A percentile compares a stretch with the other conserved stretches of the same genome.
phyloP scores from a whole-genome alignment of 2,113 vertebrate genomes.

The Syngnathus typhle region DNA sequence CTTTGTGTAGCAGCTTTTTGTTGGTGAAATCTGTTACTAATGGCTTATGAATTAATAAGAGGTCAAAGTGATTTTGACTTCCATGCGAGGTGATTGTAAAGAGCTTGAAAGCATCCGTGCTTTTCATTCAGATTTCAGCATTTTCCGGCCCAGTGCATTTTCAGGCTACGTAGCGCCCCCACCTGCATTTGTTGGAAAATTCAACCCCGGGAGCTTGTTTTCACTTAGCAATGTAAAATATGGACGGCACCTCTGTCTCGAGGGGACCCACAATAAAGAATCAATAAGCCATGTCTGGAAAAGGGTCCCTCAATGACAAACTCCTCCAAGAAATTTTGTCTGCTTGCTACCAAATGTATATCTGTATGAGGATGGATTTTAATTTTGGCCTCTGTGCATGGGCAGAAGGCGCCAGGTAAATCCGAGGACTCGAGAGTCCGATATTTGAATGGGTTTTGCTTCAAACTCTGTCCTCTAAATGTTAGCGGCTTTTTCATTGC shows the following conservation, averaged over 20 bases:
- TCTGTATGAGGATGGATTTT: no score
- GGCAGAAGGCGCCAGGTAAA: no score
- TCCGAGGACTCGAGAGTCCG: not conserved
- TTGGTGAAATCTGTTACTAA: slow-evolving; percentile 74
- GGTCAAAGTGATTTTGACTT: slow-evolving; percentile 71
- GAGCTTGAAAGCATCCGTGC: slow-evolving; percentile 57
- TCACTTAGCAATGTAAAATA: not conserved
- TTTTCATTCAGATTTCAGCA: slow-evolving; percentile 71
- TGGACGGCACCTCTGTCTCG: not conserved
- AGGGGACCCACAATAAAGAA: not conserved
- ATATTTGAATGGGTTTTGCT: not conserved
- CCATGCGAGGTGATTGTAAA: slow-evolving; percentile 69
- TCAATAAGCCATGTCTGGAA: no score
- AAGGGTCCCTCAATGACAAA: not conserved
- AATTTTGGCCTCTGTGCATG: no score
- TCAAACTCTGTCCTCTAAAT: slow-evolving; percentile 40
- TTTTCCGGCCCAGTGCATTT: slow-evolving; percentile 64
- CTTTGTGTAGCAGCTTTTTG: slow-evolving; percentile 71
- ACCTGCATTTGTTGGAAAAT: not conserved
- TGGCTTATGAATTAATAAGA: slow-evolving; percentile 79
- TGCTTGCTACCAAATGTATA: not conserved
- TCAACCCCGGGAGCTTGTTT: not conserved
- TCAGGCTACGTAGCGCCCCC: not conserved
- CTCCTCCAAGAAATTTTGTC: not conserved
- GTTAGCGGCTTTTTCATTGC: slow-evolving; percentile 61